Evolutionary conservation across 2,888 invertebrate species (phyloP).

Genomic region (Parthenolecanium corni): DNA sequence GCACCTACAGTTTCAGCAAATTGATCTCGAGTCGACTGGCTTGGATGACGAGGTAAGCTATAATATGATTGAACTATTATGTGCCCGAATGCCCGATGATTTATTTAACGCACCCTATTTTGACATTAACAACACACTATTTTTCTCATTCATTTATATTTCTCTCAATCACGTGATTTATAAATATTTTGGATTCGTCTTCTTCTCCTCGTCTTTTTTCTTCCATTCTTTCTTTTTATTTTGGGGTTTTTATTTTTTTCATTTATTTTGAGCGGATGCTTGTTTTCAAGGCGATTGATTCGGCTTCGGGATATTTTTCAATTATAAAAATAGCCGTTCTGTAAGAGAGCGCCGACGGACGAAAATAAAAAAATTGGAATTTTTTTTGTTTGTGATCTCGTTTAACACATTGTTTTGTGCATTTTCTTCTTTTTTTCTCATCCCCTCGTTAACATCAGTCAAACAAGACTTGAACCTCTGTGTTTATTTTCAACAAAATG

Average conservation of each 20-base stretch:
- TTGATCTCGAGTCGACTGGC: constrained; percentile 56
- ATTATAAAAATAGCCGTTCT: too few species aligned
- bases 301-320: too few species aligned
- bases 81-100: neutral
- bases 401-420: too few species aligned
- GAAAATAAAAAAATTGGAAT: too few species aligned
- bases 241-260: neutral
- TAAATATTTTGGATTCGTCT: neutral
- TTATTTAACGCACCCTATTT: neutral
- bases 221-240: neutral
- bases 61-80: neutral
- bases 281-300: too few species aligned
- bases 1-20: constrained; percentile 57
- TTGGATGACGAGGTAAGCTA: constrained; percentile 58
- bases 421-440: too few species aligned
- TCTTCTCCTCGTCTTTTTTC: neutral
- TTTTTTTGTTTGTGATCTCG: too few species aligned
- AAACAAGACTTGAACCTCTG: too few species aligned
- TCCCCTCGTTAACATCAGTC: too few species aligned
- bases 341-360: too few species aligned
- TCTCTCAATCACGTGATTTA: neutral
- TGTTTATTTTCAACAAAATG: too few species aligned
- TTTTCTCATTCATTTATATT: neutral
- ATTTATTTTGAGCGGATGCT: neutral
- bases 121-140: neutral